Evolutionary conservation across 2,888 invertebrate species (phyloP), one percentile per base, ranked within the genome.

Genomic region (Luperina testacea): DNA sequence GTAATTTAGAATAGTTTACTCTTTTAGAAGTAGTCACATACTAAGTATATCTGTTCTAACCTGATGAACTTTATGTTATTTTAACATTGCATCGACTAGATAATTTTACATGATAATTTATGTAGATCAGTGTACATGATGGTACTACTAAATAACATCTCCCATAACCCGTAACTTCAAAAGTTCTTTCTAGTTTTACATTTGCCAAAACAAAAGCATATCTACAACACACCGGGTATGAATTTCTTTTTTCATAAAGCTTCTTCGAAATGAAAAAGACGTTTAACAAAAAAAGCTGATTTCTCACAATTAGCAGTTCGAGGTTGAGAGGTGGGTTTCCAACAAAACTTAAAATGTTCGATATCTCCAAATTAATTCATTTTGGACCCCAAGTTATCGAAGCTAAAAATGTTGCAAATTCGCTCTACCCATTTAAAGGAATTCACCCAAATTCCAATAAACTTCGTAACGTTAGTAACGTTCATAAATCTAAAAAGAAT

Each of bases 401-500:
- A 8, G 9, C 9, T 57, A 57, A 57, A 9, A 9, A 9, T 11
- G 9, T n/a, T 57, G n/a, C 11, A 57, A 57, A 5, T n/a, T 11
- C 11, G n/a, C 57, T n/a, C 11, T 57, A 57, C 24, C 57, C 24
- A 57, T 57, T 57, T 57, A 11, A 57, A 57, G 57, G 24, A n/a
- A 57, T 57, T 11, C 11, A n/a, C 24, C n/a, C 11, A n/a, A n/a
- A n/a, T 57, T 11, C 57, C 57, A n/a, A 57, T 57, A 24, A n/a
- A 57, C 4, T n/a, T 57, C 4, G n/a, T 57, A 57, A 57, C 9
- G 24, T n/a, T 27, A 65, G 8, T 59, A 20, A 71, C 45, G 20
- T 77, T 80, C 48, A 74, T 77, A 45, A 80, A 80, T 80, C 70
- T 72, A 59, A 51, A 38, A 75, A 65, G 63, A 67, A 64, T 67